Conservation (phyloP, 1,140 invertebrate genomes). For the Diprion similis region DNA sequence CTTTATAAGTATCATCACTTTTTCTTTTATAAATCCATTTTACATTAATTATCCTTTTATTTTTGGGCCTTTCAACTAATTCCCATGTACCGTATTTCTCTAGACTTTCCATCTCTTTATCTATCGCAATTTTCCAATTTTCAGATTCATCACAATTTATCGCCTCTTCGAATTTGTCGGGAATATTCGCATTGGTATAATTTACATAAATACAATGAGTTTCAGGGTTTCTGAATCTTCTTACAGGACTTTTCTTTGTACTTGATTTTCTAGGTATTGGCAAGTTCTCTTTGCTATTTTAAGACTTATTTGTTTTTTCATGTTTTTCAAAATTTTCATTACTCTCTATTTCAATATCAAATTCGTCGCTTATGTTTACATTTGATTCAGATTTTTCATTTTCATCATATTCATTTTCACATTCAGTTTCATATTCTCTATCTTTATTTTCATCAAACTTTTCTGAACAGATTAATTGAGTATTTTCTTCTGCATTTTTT, state of each 20-base stretch:
- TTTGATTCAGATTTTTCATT: no score
- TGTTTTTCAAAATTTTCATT: constrained; percentile 14
- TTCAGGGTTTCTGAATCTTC: constrained; percentile 27
- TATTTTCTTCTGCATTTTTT: constrained; percentile 1
- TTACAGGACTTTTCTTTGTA: constrained; percentile 31
- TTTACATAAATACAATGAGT: not conserved
- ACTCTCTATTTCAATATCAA: constrained; percentile 17
- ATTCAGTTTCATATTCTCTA: no score
- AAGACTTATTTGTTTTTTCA: no score
- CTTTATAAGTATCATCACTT: constrained; percentile 26
- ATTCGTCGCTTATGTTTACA: not conserved
- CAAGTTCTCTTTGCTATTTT: not conserved
- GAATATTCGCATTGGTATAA: not conserved
- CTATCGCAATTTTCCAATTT: constrained; percentile 43
- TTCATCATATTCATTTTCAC: no score
- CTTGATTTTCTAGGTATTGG: not conserved
- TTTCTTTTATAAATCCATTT: constrained; percentile 35
- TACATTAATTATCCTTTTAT: constrained; percentile 36
- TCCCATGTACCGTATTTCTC: constrained; percentile 46
- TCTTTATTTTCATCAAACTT: not conserved
- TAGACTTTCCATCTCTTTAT: constrained; percentile 42
- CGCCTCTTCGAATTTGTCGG: constrained; percentile 45
- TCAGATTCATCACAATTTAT: constrained; percentile 37
- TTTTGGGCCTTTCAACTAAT: constrained; percentile 39
- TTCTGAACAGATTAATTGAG: not conserved